Conservation (phyloP, 1,140 invertebrate genomes). For the Temnothorax nylanderi region DNA sequence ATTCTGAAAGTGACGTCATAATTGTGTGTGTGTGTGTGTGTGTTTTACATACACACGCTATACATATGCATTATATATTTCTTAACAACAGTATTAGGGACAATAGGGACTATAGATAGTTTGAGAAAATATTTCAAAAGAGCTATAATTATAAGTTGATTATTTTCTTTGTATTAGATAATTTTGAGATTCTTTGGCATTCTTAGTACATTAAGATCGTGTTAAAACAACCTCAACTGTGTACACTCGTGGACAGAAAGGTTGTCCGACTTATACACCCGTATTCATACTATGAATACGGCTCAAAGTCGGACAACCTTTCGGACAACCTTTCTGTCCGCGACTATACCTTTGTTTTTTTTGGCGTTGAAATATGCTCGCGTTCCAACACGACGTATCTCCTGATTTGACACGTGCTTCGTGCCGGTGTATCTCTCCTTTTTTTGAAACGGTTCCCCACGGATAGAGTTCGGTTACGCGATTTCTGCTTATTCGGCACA, state of each 20-base stretch:
- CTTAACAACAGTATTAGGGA: neutral
- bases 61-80: neutral
- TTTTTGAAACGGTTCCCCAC: slow-evolving; percentile 66
- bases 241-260: too few relatives aligned
- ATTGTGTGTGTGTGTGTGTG: too few relatives aligned
- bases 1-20: too few relatives aligned
- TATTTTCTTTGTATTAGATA: neutral
- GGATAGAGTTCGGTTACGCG: slow-evolving; percentile 73
- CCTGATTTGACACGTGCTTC: slow-evolving; percentile 61
- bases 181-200: neutral
- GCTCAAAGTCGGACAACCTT: too few relatives aligned
- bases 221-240: neutral
- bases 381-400: slow-evolving; percentile 19
- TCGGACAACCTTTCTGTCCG: too few relatives aligned
- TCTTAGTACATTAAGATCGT: neutral
- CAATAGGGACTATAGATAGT: neutral
- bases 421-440: slow-evolving; percentile 50
- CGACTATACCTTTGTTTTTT: neutral
- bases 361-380: neutral
- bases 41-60: too few relatives aligned
- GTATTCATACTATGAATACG: too few relatives aligned
- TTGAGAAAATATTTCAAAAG: neutral
- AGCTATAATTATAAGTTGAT: neutral
- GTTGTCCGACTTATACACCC: too few relatives aligned
- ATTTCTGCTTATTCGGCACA: slow-evolving; percentile 79